phyloP scores from a whole-genome alignment of 2,113 vertebrate genomes.

The Brachyhypopomus occidentalis region DNA sequence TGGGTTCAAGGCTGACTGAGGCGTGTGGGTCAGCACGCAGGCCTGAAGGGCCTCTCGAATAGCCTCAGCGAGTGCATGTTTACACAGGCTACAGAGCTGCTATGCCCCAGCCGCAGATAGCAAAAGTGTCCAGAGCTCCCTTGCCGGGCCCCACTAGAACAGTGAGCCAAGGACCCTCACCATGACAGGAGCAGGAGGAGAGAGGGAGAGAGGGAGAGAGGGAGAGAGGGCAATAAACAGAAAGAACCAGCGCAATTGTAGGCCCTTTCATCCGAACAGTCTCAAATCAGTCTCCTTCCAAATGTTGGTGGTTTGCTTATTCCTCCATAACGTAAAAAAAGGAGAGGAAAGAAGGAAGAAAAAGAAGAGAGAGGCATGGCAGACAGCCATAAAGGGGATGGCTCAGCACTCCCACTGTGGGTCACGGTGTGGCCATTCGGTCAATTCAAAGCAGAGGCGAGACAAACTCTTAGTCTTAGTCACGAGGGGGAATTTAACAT shows the following conservation, averaged over 20 bases:
- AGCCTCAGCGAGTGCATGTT: constrained; percentile 38
- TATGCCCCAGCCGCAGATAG: constrained; percentile 46
- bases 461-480: constrained; percentile 11
- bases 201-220: constrained; percentile 30
- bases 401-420: background rate
- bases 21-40: constrained; percentile 11
- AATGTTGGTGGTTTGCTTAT: background rate
- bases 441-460: constrained; percentile 19
- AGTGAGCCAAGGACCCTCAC: constrained; percentile 39
- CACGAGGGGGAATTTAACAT: background rate
- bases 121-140: constrained; percentile 30
- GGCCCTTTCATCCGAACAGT: background rate
- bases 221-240: constrained; percentile 11
- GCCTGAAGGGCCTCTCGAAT: constrained; percentile 26
- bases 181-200: constrained; percentile 31
- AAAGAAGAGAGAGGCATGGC: background rate
- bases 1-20: constrained; percentile 35
- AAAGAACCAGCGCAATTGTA: background rate
- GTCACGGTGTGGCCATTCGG: background rate
- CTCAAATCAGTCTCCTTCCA: background rate
- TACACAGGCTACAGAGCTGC: constrained; percentile 50
- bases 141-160: constrained; percentile 36
- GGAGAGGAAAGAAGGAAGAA: background rate
- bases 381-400: background rate
- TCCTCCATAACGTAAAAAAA: background rate